Conservation (phyloP, 2,797 vertebrate genomes). For the Gallinago nigripennis region DNA sequence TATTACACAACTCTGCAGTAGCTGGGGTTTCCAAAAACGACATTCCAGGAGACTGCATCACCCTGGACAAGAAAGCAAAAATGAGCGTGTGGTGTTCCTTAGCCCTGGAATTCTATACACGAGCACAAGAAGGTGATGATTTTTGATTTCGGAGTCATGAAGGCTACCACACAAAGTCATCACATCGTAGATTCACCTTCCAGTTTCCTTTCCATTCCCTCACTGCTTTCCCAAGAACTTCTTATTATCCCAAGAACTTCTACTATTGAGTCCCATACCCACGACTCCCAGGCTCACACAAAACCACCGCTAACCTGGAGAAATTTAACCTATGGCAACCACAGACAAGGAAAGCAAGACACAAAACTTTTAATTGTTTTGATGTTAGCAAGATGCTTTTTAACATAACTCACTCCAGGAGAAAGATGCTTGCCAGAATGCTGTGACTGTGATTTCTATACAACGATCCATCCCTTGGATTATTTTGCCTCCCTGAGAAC, state of each 20-base stretch:
- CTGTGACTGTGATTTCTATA: not conserved
- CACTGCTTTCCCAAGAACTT: not conserved
- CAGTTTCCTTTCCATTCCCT: not conserved
- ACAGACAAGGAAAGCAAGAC: not conserved
- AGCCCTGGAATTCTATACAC: not conserved
- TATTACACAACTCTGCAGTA: not conserved
- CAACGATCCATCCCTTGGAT: not conserved
- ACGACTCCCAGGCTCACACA: not conserved
- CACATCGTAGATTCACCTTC: not conserved
- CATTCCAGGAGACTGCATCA: slow-evolving; percentile 29
- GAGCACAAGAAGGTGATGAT: not conserved
- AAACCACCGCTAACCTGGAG: not conserved
- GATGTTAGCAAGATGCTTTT: not conserved
- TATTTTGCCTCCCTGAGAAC: slow-evolving; percentile 2
- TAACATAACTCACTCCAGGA: not conserved
- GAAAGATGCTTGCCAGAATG: not conserved
- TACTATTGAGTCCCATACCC: not conserved
- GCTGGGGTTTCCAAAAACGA: slow-evolving; percentile 24
- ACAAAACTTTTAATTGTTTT: not conserved
- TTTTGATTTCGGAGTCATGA: not conserved
- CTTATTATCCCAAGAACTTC: not conserved
- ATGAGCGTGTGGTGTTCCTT: not conserved
- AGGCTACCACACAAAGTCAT: not conserved
- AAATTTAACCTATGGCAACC: not conserved
- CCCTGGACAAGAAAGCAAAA: not conserved